Base-by-base conservation (phyloP, 2,113 vertebrate genomes). In the Sterna hirundo region DNA sequence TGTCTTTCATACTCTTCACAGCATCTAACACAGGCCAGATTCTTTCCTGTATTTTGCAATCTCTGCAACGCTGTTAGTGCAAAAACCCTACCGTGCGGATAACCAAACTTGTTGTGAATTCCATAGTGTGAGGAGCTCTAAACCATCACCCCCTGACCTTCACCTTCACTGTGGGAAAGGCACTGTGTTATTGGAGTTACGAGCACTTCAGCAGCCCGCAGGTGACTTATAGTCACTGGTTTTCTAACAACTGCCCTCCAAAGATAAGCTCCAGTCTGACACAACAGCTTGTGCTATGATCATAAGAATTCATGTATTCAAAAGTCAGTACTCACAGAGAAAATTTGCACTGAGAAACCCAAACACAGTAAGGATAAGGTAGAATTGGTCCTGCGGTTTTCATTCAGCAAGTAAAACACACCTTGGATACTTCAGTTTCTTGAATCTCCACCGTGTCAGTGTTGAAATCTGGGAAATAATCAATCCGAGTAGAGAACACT, bases 41-140 rank as follows among this genome's bases (percentile, higher is more conserved):
- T 15, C 6, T 27, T 79, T 88, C n/a, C 57, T 51, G 1, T 23
- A 19, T 26, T 86, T 86, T 77, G 21, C 52, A 68, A 2, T 60
- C 52, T 68, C 44, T 72, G 62, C 66, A 68, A 27, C 18, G 10
- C 42, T 27, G 5, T n/a, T 20, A n/a, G 40, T 0, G 0, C 26
- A 79, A 58, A 80, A 72, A 12, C n/a, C 10, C 11, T 44, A 14
- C 11, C 9, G 2, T 4, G 32, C 0, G 6, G 60, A 54, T 42
- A 54, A 79, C 11, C 15, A 34, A 44, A 15, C 36, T 42, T 15
- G 13, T 14, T 72, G 38, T 25, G 25, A 60, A 47, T 72, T 83
- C 26, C 32, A 3, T 10, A 29, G 23, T 14, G 3, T 42, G 71
- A 68, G 66, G 15, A 72, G 11, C 44, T 55, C 38, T 64, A 46